These are phyloP conservation scores for Xanthia togata DNA, from an alignment of 2,888 invertebrate genomes.

Conservation along the genomic window DNA sequence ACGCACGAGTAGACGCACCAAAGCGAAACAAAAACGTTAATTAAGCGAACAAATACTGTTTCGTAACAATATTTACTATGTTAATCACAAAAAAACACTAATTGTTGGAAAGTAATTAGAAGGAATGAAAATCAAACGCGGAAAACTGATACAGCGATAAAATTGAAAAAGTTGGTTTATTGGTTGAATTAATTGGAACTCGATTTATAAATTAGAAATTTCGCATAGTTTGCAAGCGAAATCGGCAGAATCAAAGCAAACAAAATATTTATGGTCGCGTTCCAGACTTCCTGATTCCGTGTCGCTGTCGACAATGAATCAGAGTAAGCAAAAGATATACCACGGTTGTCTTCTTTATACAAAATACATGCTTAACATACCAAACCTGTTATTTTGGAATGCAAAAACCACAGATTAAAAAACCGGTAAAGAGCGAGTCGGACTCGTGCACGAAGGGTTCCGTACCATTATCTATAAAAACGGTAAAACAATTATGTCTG, in stretches of 20 bases:
- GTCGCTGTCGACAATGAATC: not conserved
- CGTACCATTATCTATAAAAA: no score
- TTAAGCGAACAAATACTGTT: conserved; percentile 30
- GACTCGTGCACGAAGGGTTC: no score
- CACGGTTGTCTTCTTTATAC: not conserved
- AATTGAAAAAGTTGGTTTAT: not conserved
- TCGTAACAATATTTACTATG: conserved; percentile 34
- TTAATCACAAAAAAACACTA: conserved; percentile 21
- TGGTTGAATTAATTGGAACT: conserved; percentile 24
- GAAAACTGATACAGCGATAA: conserved; percentile 8
- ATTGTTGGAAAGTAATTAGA: conserved; percentile 23
- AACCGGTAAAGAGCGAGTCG: no score
- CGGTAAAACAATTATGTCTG: no score
- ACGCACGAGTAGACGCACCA: conserved; percentile 19
- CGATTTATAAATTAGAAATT: conserved; percentile 41
- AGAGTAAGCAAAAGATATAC: not conserved
- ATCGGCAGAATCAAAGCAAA: conserved; percentile 63
- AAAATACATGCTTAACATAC: not conserved
- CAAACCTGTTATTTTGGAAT: no score
- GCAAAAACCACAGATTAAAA: no score
- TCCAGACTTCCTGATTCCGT: conserved; percentile 21
- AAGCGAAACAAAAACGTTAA: conserved; percentile 30
- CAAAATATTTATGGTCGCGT: conserved; percentile 63
- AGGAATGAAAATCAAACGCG: conserved; percentile 26
- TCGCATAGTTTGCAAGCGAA: conserved; percentile 60